Evolutionary conservation across 1,140 invertebrate species (phyloP), one percentile per base, ranked within the genome.

Genomic region (Vollenhovia emeryi): DNA sequence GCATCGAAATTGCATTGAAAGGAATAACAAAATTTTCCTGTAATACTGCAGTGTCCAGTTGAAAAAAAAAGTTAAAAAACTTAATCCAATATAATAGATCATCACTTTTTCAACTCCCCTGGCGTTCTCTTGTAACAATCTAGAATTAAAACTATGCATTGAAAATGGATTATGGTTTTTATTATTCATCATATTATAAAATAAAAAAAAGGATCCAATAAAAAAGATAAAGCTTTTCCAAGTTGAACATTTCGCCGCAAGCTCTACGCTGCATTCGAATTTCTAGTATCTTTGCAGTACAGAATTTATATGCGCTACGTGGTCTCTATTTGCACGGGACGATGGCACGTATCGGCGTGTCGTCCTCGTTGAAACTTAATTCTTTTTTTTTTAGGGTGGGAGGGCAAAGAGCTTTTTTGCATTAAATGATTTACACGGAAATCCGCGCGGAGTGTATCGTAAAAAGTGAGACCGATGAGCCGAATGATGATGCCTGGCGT

Each of bases 241-340:
- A 82, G 66, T 82, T 71, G 78, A 71, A 50, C 66, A 71, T 43
- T 71, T 73, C 50, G 24, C 36, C 18, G 50, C 33, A 50, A 55
- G 43, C 24, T 80, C 36, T 45, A 71, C 36, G 24, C 24, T 57
- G 66, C 40, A 82, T 82, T 57, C 78, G 50, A 73, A 82, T 57
- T 82, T 71, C 24, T 55, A 71, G 64, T 55, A 80, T 80, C 64
- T 82, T 82, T 55, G 78, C 78, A 48, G 75, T 45, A 24, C 30
- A 73, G 52, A 73, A 82, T 82, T 82, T 82, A 71, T 82, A 82
- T 82, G 78, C 78, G 52, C 27, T 73, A 52, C 66, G 66, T 68
- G 66, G 50, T 59, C 66, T 18, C 78, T 71, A 71, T 82, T 82
- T 71, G 78, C 66, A 71, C 78, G 40, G 36, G 71, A 71, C 64